Conservation (phyloP, 1,140 invertebrate genomes). For the Gryon sp. region DNA sequence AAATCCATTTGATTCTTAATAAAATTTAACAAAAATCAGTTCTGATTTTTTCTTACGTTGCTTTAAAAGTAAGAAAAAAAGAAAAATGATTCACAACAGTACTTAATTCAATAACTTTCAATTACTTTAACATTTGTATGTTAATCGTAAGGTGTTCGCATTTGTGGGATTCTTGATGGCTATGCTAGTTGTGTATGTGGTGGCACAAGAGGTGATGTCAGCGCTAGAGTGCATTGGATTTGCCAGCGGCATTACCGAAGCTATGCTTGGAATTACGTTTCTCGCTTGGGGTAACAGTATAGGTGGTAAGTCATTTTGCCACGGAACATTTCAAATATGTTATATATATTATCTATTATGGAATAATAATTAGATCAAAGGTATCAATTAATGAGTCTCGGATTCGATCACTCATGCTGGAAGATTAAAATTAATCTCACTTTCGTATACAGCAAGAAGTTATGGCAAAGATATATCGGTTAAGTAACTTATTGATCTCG, state of each 20-base stretch:
- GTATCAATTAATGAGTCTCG: conserved; percentile 27
- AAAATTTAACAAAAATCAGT: too few species aligned
- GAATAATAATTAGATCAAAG: conserved; percentile 35
- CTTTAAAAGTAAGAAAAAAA: too few species aligned
- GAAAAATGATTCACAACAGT: too few species aligned
- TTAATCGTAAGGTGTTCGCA: conserved; percentile 79
- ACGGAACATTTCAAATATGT: conserved; percentile 37
- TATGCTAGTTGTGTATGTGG: conserved; percentile 84
- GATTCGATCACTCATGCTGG: conserved; percentile 22
- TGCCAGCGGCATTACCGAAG: conserved; percentile 82
- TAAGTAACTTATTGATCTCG: neutral
- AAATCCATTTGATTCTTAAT: too few species aligned
- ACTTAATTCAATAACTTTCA: too few species aligned
- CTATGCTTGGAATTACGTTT: conserved; percentile 85
- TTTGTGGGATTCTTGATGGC: conserved; percentile 84
- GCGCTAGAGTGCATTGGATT: conserved; percentile 83
- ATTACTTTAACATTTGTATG: conserved; percentile 19
- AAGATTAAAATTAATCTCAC: conserved; percentile 17
- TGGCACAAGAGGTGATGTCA: conserved; percentile 85
- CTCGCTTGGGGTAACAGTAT: conserved; percentile 87
- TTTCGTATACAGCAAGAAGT: conserved; percentile 1
- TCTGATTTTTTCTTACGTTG: too few species aligned
- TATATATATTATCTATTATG: conserved; percentile 47
- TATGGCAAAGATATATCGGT: neutral
- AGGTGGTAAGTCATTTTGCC: conserved; percentile 79